These are phyloP conservation scores for Myrmecophaga tridactyla DNA, from an alignment of 2,113 vertebrate species.

Conservation along the genomic window DNA sequence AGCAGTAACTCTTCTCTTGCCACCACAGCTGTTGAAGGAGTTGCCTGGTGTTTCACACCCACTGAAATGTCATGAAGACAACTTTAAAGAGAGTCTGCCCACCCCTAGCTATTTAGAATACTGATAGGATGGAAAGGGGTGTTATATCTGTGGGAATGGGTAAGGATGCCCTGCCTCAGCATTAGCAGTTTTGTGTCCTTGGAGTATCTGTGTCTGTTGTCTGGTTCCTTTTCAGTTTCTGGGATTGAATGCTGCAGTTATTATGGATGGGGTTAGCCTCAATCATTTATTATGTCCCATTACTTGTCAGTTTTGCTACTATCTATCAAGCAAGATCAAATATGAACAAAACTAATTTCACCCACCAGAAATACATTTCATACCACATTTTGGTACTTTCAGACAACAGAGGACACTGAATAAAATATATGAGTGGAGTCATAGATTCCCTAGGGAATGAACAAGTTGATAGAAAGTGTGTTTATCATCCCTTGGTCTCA, in stretches of 20 bases:
- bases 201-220: background rate
- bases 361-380: background rate
- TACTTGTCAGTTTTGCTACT: constrained; percentile 49
- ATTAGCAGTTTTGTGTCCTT: background rate
- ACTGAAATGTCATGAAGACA: background rate
- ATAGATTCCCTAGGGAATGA: constrained; percentile 10
- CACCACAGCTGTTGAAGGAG: background rate
- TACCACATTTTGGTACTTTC: background rate
- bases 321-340: constrained; percentile 62
- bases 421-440: background rate
- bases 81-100: background rate
- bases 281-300: constrained; percentile 43
- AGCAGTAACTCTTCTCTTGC: background rate
- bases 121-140: background rate
- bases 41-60: background rate
- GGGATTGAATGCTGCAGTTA: background rate
- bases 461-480: background rate
- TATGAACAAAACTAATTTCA: constrained; percentile 57
- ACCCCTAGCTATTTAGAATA: background rate
- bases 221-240: background rate
- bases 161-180: too few relatives aligned
- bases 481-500: background rate
- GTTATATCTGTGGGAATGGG: too few relatives aligned
- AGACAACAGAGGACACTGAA: constrained; percentile 20
- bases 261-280: background rate